These are phyloP conservation scores for Ypsolopha scabrella DNA, from an alignment of 2,888 invertebrate species.

Conservation along the genomic window DNA sequence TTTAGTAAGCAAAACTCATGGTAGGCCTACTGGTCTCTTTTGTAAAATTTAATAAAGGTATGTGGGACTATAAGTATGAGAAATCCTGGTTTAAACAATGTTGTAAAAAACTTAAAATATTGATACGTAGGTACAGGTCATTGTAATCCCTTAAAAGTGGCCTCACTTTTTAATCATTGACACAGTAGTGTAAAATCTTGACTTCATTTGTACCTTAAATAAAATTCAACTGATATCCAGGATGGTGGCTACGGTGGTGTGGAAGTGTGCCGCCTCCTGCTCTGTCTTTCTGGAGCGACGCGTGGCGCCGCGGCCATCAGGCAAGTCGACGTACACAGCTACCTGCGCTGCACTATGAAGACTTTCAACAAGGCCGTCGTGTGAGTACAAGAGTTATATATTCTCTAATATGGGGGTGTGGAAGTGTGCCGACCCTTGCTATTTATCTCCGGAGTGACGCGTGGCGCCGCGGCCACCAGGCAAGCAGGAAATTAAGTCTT, in stretches of 20 bases:
- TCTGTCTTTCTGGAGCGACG: constrained; percentile 49
- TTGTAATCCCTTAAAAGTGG: too few species aligned
- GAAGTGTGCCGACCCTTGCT: constrained; percentile 54
- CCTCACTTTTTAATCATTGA: too few species aligned
- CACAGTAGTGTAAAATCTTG: too few species aligned
- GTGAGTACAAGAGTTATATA: constrained; percentile 18
- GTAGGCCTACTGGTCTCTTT: too few species aligned
- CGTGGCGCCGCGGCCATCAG: constrained; percentile 38
- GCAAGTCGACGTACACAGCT: constrained; percentile 50
- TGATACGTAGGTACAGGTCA: too few species aligned
- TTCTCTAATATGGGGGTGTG: constrained; percentile 57
- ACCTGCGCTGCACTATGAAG: constrained; percentile 51
- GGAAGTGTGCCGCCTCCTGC: constrained; percentile 51
- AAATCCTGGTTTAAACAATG: too few species aligned
- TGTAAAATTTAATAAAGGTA: too few species aligned
- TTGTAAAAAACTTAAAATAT: too few species aligned
- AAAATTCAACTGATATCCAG: constrained; percentile 19
- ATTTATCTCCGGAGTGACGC: constrained; percentile 46
- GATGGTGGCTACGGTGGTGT: constrained; percentile 58
- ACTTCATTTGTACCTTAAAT: too few species aligned
- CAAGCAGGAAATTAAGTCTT: too few species aligned
- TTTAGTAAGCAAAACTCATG: too few species aligned
- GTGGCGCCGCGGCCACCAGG: constrained; percentile 37
- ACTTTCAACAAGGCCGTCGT: constrained; percentile 48
- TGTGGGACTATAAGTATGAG: too few species aligned